Evolutionary conservation across 2,797 vertebrate genomes (phyloP).

Genomic region (Cyprinella venusta): DNA sequence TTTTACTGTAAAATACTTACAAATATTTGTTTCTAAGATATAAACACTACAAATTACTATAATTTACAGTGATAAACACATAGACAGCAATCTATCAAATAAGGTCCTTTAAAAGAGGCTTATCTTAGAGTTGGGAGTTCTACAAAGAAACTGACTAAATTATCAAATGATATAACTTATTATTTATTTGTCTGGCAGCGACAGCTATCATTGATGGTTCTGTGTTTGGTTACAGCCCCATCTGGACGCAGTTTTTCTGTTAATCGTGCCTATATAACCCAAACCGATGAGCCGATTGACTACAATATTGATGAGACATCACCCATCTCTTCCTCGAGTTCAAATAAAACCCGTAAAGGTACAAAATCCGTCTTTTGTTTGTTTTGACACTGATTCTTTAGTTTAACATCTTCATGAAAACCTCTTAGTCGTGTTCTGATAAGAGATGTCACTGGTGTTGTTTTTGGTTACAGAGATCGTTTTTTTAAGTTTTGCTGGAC

Average conservation of each 20-base stretch:
- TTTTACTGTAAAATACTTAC: not conserved
- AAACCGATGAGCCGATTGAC: constrained; percentile 13
- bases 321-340: not conserved
- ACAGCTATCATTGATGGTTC: not conserved
- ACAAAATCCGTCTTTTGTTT: not conserved
- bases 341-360: not conserved
- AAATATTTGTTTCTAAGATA: not conserved
- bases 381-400: not conserved
- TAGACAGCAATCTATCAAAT: not conserved
- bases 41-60: not conserved
- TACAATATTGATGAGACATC: not conserved
- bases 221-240: constrained; percentile 5
- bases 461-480: not conserved
- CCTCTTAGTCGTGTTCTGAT: not conserved
- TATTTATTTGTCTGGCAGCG: not conserved
- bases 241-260: constrained; percentile 1
- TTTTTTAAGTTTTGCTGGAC: not conserved
- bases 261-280: not conserved
- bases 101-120: not conserved
- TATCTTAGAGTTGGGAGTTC: too few species aligned
- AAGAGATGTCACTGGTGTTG: not conserved
- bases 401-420: not conserved
- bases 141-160: not conserved
- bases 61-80: not conserved
- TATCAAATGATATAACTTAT: not conserved